Base-by-base conservation (phyloP, 2,797 vertebrate species). In the Myripristis jacobus region DNA sequence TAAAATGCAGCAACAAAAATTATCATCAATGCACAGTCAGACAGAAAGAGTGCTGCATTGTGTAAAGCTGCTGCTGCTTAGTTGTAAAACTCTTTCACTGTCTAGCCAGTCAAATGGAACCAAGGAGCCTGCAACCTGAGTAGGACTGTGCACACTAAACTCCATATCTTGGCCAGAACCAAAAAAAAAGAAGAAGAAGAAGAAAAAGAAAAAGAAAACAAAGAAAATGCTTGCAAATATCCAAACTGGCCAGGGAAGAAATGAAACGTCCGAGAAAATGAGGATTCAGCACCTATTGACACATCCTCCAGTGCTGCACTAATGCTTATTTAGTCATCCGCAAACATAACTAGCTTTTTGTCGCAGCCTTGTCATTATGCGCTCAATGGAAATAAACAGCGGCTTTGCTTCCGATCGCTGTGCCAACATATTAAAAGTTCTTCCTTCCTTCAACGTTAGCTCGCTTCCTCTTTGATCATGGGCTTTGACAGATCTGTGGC, bases 401-500 rank as follows among this genome's bases (percentile, higher is more conserved):
- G 58, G 77, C 79, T 80, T 70, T 83, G 44, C 60, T 6, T 53
- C 79, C 36, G 54, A 69, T 24, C 12, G 47, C 71, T 73, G 44
- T 78, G 65, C 44, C 58, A 70, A 68, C 19, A 19, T 62, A 73
- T 82, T 58, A 81, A 71, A 75, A 79, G 67, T 77, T 82, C 77
- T 73, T n/a, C 18, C 66, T 71, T 80, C 83, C 73, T 82, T 79
- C 63, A 83, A 71, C 72, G 85, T 83, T 70, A 78, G 62, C 66
- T 58, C 51, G 66, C 78, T 75, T 75, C 22, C 15, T 72, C 87
- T 90, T 87, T 88, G 88, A 91, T 90, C 85, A 78, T 12, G 2
- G 50, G 43, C 75, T 69, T 70, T 81, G 83, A 85, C 77, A 83
- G 85, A 89, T 82, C 73, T 70, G 80, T 83, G 76, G 89, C 83